phyloP scores from a whole-genome alignment of 2,113 vertebrate species.

The Centropristis striata region DNA sequence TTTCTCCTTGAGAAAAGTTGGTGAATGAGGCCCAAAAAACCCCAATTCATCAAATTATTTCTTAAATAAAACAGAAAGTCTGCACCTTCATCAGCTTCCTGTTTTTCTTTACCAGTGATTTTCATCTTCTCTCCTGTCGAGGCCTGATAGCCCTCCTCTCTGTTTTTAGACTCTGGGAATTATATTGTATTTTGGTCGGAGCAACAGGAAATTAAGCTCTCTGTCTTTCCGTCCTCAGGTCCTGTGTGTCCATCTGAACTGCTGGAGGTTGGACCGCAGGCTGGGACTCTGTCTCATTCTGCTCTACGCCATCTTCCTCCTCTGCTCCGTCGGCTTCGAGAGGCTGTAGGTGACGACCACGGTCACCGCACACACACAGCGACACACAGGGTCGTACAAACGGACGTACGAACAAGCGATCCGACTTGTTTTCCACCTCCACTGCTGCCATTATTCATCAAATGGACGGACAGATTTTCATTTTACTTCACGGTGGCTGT shows the following conservation, averaged over 20 bases:
- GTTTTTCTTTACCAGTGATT: background rate
- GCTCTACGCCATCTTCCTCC: conserved; percentile 85
- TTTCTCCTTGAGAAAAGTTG: no score
- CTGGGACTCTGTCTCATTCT: conserved; percentile 83
- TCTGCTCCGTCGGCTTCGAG: conserved; percentile 85
- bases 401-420: background rate
- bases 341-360: conserved; percentile 68
- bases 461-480: conserved; percentile 24
- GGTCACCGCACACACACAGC: background rate
- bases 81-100: conserved; percentile 1
- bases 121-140: background rate
- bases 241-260: conserved; percentile 86
- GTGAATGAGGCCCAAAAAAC: no score
- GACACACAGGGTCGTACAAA: background rate
- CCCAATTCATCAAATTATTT: no score
- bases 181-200: background rate
- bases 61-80: background rate
- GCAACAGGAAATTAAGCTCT: conserved; percentile 9
- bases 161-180: background rate
- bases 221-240: conserved; percentile 72
- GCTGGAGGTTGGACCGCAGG: conserved; percentile 85
- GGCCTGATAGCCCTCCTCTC: background rate
- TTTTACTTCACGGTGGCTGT: conserved; percentile 34
- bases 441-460: conserved; percentile 51
- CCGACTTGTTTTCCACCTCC: conserved; percentile 19